Percentiles rank a stretch among this genome's conserved stretches.
Evolutionary conservation across 2,888 invertebrate species (phyloP).

Genomic region (Cheilosia urbana): DNA sequence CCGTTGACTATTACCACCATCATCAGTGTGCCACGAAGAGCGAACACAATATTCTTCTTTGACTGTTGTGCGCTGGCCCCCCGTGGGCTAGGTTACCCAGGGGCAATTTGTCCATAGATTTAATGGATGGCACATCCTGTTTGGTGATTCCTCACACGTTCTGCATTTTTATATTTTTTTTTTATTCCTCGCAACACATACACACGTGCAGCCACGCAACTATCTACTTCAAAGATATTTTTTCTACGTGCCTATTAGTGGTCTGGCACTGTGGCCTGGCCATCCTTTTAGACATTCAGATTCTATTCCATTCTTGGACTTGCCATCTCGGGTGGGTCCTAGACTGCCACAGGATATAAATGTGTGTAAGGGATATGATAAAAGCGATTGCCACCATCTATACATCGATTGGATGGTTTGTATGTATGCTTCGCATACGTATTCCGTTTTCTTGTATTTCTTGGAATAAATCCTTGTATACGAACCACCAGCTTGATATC

Average conservation of each 20-base stretch:
- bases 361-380: conserved; percentile 73
- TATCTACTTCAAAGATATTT: conserved; percentile 72
- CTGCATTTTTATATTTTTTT: conserved; percentile 12
- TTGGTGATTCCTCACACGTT: conserved; percentile 74
- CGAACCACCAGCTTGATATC: conserved; percentile 42
- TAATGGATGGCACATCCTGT: conserved; percentile 74
- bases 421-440: conserved; percentile 55
- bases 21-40: neutral
- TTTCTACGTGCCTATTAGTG: conserved; percentile 74
- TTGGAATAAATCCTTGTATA: conserved; percentile 54
- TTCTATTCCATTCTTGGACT: conserved; percentile 64
- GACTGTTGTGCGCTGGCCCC: conserved; percentile 7
- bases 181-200: neutral
- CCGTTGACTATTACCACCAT: conserved; percentile 70
- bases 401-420: conserved; percentile 12
- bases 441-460: neutral
- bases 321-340: conserved; percentile 11
- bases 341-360: conserved; percentile 70
- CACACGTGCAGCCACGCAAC: conserved; percentile 67
- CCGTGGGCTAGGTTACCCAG: conserved; percentile 50
- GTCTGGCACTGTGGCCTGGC: conserved; percentile 58
- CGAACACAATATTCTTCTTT: conserved; percentile 20
- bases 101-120: conserved; percentile 75
- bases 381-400: conserved; percentile 63
- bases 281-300: conserved; percentile 73